Conservation (phyloP, 1,140 invertebrate species). For the Eubasilissa regina region DNA sequence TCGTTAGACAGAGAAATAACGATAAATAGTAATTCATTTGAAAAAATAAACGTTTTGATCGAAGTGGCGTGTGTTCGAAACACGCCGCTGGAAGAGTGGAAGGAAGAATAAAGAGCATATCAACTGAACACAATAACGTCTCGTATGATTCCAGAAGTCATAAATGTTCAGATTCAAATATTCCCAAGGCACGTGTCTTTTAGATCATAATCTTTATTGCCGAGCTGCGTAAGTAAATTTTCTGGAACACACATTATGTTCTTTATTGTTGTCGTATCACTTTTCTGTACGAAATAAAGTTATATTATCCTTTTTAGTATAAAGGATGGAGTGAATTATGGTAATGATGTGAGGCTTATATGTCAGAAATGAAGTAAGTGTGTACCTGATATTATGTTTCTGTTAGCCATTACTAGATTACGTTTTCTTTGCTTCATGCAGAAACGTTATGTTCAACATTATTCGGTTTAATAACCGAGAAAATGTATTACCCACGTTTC, state of each 20-base stretch:
- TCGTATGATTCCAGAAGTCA: conserved; percentile 37
- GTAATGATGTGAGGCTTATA: background rate
- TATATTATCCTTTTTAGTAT: conserved; percentile 13
- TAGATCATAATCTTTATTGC: conserved; percentile 60
- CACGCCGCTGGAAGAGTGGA: too few relatives aligned
- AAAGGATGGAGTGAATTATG: background rate
- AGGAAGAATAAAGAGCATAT: conserved; percentile 6
- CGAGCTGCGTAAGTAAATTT: conserved; percentile 40
- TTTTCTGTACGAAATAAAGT: conserved; percentile 9
- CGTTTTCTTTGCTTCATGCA: too few relatives aligned
- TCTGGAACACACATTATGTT: conserved; percentile 12
- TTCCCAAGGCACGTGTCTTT: conserved; percentile 52
- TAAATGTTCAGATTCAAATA: conserved; percentile 51
- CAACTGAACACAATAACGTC: conserved; percentile 50
- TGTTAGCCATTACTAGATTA: too few relatives aligned
- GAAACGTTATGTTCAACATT: too few relatives aligned
- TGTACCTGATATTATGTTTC: too few relatives aligned
- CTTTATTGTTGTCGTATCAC: conserved; percentile 38
- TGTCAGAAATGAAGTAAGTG: background rate
- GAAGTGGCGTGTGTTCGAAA: too few relatives aligned
- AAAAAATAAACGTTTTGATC: too few relatives aligned
- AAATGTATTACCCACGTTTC: too few relatives aligned
- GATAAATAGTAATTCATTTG: too few relatives aligned
- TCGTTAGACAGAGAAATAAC: too few relatives aligned
- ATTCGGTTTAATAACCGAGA: too few relatives aligned